Conservation (phyloP, 2,888 invertebrate genomes). For the Torymus auratus region DNA sequence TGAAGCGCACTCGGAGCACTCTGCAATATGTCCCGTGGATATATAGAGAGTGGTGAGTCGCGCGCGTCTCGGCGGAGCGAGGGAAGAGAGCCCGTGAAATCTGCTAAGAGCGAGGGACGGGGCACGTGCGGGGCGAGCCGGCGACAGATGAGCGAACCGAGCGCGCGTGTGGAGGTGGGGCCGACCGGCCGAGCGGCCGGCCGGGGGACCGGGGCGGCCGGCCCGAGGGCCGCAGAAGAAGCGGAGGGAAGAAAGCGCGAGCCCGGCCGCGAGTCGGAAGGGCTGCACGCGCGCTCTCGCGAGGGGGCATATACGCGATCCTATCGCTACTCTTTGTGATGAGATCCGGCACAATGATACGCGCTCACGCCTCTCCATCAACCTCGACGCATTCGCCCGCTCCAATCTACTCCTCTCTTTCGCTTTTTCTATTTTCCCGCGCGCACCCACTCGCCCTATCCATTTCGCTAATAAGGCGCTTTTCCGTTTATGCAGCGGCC, state of each 20-base stretch:
- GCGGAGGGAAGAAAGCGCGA: slow-evolving; percentile 1
- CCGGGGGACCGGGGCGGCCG: too few relatives aligned
- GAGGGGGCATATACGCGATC: slow-evolving; percentile 65
- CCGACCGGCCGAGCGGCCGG: too few relatives aligned
- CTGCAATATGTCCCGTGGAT: too few relatives aligned
- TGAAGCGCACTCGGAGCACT: too few relatives aligned
- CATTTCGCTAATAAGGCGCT: slow-evolving; percentile 71
- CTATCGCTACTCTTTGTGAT: slow-evolving; percentile 69
- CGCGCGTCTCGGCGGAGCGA: neutral
- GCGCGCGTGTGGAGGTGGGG: slow-evolving; percentile 18
- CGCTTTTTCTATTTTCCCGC: neutral
- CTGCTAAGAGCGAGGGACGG: slow-evolving; percentile 53
- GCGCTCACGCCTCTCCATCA: neutral
- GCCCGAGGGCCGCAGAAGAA: neutral
- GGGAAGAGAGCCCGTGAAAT: slow-evolving; percentile 49
- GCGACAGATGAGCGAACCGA: slow-evolving; percentile 60
- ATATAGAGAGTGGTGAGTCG: too few relatives aligned
- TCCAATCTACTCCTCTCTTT: slow-evolving; percentile 57
- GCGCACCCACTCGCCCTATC: slow-evolving; percentile 36
- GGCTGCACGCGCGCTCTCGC: slow-evolving; percentile 4
- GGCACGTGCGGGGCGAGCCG: slow-evolving; percentile 59
- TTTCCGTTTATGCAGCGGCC: slow-evolving; percentile 48
- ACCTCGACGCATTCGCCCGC: neutral
- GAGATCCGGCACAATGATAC: slow-evolving; percentile 71
- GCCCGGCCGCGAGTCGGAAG: neutral